These are phyloP conservation scores for Trinectes maculatus DNA, from an alignment of 2,113 vertebrate genomes.

Conservation along the genomic window DNA sequence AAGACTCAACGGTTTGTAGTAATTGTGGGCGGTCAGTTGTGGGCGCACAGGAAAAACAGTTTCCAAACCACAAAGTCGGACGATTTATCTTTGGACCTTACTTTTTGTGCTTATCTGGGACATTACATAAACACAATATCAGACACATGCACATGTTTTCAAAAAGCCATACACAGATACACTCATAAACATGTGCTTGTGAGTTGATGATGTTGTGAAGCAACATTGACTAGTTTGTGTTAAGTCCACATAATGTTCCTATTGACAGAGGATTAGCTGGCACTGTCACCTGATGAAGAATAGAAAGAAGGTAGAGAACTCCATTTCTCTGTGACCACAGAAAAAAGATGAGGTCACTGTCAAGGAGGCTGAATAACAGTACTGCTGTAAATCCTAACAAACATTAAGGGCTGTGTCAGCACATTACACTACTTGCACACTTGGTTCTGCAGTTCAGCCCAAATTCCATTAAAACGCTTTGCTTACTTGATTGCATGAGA, in stretches of 20 bases:
- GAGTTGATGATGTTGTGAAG: conserved; percentile 33
- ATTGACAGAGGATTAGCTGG: background rate
- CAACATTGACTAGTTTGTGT: conserved; percentile 24
- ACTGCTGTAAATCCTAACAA: conserved; percentile 1
- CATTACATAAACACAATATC: background rate
- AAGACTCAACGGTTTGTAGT: conserved; percentile 3
- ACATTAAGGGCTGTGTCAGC: conserved; percentile 18
- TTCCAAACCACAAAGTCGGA: conserved; percentile 21
- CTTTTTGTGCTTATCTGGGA: background rate
- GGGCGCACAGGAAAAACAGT: conserved; percentile 9
- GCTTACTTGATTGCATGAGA: conserved; percentile 64
- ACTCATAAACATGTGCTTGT: conserved; percentile 15
- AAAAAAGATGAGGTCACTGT: background rate
- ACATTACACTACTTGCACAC: conserved; percentile 29
- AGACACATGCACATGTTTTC: background rate
- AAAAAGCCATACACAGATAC: conserved; percentile 4
- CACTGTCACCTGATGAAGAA: conserved; percentile 14
- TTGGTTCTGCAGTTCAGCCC: conserved; percentile 32
- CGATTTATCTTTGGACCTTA: background rate
- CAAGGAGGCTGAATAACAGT: background rate
- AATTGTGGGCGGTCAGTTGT: conserved; percentile 6
- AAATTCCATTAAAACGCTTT: conserved; percentile 63
- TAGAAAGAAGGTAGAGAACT: conserved; percentile 4
- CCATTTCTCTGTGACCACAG: conserved; percentile 28
- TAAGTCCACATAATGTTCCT: conserved; percentile 43